Evolutionary conservation across 2,113 vertebrate species (phyloP), one percentile per base, ranked within the genome.

Genomic region (Ptyas mucosa): DNA sequence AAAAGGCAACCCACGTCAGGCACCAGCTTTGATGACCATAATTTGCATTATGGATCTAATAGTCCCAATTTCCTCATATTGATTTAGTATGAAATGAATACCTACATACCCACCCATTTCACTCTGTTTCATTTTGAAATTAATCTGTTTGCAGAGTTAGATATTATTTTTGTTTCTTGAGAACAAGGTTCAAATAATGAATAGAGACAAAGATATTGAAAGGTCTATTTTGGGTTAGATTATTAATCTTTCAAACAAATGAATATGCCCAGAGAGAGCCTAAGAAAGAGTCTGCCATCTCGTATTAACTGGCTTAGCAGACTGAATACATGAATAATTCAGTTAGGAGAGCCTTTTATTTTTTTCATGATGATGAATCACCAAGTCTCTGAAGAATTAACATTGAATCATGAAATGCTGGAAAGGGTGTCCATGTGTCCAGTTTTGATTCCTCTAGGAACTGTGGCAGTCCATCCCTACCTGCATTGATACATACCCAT

Each of bases 251-350:
- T 96, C 95, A 96, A 96, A 92, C 88, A 93, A 94, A 96, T 94
- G 95, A 96, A 97, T 96, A 93, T 91, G 93, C 92, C 93, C 92
- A 91, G 55, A 92, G 95, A 96, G 96, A 97, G 87, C 93, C 54
- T 89, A 95, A 91, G 89, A 92, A 93, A 95, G 85, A 49, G 93
- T 96, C 96, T 97, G 96, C 96, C 94, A 93, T 75, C 91, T 96
- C 95, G 88, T 95, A 94, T 97, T 97, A 96, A 95, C 95, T 95
- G 93, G 93, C 88, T 95, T 97, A 97, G 93, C 94, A 96, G 92
- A 88, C 93, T 95, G 95, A 95, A 61, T 93, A 96, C 94, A 96
- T 96, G 95, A 96, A 97, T 97, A 97, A 97, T 96, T 95, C 94
- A 97, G 61, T 93, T 94, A 93, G 91, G 88, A 96, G 96, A 94